A percentile compares a stretch with the other conserved stretches of the same genome.
Evolutionary conservation across 2,113 vertebrate species (phyloP).

Genomic region (Carassius carassius): DNA sequence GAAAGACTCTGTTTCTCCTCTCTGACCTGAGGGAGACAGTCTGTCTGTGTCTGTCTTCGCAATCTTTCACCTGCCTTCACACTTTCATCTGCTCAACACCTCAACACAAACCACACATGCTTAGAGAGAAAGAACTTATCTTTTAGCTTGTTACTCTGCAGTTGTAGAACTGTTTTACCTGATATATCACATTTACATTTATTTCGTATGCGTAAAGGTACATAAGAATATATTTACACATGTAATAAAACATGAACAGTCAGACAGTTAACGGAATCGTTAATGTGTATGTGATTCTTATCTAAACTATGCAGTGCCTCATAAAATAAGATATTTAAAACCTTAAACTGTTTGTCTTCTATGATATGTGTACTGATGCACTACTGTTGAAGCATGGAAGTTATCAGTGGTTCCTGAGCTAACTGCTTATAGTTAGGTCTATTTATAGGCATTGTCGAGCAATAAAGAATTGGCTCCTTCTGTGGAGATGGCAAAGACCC

Average conservation of each 20-base stretch:
- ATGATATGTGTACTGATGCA: neutral
- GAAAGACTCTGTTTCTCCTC: constrained; percentile 6
- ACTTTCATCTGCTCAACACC: constrained; percentile 21
- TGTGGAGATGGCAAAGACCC: constrained; percentile 5
- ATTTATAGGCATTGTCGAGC: constrained; percentile 2
- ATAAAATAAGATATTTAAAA: too few relatives aligned
- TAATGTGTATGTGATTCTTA: neutral
- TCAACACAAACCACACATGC: constrained; percentile 1
- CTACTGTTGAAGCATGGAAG: neutral
- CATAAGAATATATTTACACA: neutral
- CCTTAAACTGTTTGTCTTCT: neutral
- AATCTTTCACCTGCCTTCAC: constrained; percentile 26
- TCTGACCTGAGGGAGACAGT: constrained; percentile 16
- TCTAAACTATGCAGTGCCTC: neutral
- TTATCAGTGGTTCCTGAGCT: neutral
- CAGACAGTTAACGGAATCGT: neutral
- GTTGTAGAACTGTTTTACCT: neutral
- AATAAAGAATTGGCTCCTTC: constrained; percentile 4
- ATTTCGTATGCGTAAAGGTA: neutral
- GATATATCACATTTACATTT: neutral
- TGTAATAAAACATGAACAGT: neutral
- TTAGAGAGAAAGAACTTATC: neutral
- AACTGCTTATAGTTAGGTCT: neutral
- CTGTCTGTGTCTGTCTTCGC: constrained; percentile 9
- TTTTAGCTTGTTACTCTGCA: neutral